Evolutionary conservation across 2,888 invertebrate species (phyloP).

Genomic region (Pollenia angustigena): DNA sequence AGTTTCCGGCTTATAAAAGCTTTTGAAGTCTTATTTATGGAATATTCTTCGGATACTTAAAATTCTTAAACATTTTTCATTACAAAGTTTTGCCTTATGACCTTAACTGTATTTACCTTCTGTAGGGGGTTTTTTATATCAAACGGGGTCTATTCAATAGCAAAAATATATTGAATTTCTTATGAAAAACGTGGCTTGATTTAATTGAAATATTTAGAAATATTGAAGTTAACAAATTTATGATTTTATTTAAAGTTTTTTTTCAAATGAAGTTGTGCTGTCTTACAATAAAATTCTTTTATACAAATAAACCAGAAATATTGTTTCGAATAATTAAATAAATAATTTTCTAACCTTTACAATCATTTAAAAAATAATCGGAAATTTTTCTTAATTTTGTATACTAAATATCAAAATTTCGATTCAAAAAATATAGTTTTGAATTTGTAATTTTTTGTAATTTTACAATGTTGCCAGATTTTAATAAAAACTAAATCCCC

Average conservation of each 20-base stretch:
- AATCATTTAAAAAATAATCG: too few relatives aligned
- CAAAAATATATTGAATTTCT: constrained; percentile 57
- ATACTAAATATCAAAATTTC: too few relatives aligned
- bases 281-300: neutral
- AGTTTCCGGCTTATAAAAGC: too few relatives aligned
- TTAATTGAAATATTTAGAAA: constrained; percentile 64
- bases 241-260: constrained; percentile 39
- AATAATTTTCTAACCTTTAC: neutral
- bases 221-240: constrained; percentile 54
- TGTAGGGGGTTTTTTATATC: neutral
- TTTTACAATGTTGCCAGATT: too few relatives aligned
- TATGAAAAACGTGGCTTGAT: constrained; percentile 67
- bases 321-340: neutral
- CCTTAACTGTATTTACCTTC: neutral
- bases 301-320: neutral
- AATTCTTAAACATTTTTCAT: neutral
- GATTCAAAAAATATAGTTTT: too few relatives aligned
- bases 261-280: neutral
- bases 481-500: too few relatives aligned
- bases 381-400: too few relatives aligned
- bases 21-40: too few relatives aligned
- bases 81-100: neutral
- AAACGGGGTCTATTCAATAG: neutral
- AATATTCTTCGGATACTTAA: too few relatives aligned
- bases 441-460: too few relatives aligned